These are phyloP conservation scores for Lingula anatina DNA, from an alignment of 2,888 invertebrate species.

Conservation along the genomic window DNA sequence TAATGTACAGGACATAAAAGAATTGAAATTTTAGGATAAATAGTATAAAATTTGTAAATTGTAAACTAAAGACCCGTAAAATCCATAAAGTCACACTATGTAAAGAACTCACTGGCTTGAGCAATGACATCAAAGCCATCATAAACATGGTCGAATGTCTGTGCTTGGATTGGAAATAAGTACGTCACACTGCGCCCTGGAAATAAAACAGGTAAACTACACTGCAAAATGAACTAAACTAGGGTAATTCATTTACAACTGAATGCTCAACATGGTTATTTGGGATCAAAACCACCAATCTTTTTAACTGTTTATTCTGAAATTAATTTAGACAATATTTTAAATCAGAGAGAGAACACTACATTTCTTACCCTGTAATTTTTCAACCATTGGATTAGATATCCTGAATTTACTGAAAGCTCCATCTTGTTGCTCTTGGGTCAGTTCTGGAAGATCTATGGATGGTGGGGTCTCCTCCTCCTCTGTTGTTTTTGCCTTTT, in stretches of 20 bases:
- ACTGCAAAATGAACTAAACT: too few relatives aligned
- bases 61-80: not conserved
- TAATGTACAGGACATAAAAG: not conserved
- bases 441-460: not conserved
- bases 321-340: not conserved
- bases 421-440: conserved; percentile 17
- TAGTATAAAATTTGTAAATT: not conserved
- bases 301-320: too few relatives aligned
- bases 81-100: not conserved
- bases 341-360: too few relatives aligned
- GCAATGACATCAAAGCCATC: conserved; percentile 43
- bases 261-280: too few relatives aligned
- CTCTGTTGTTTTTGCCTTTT: conserved; percentile 1
- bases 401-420: conserved; percentile 31
- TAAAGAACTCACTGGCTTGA: conserved; percentile 40
- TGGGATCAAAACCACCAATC: too few relatives aligned
- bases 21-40: not conserved
- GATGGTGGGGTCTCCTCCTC: conserved; percentile 5
- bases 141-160: conserved; percentile 34
- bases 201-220: conserved; percentile 6
- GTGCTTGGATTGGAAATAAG: conserved; percentile 44
- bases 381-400: conserved; percentile 18
- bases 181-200: conserved; percentile 32
- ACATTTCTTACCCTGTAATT: conserved; percentile 32
- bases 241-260: too few relatives aligned